phyloP scores from a whole-genome alignment of 2,113 vertebrate genomes.

The Heliornis fulica region DNA sequence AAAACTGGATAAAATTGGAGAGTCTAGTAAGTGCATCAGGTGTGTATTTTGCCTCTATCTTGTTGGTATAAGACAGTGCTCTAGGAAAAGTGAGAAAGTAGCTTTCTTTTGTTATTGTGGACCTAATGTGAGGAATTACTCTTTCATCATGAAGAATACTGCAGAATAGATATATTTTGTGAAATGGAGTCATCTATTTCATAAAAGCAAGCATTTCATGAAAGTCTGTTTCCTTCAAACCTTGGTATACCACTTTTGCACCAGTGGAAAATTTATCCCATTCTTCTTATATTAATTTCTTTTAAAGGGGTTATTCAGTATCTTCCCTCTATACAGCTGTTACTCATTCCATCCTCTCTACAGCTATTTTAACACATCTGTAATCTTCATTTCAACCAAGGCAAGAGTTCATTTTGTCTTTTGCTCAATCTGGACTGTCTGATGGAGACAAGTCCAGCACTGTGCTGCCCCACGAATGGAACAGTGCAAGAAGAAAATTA shows the following conservation, averaged over 20 bases:
- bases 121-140: background rate
- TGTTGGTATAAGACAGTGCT: background rate
- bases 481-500: background rate
- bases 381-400: background rate
- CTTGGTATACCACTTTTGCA: background rate
- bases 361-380: background rate
- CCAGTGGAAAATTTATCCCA: background rate
- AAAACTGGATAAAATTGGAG: background rate
- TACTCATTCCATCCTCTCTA: background rate
- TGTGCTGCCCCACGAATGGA: fast-evolving
- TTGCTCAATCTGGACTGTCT: background rate
- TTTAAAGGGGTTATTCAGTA: background rate
- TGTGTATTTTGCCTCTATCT: background rate
- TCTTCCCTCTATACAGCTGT: background rate
- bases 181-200: background rate
- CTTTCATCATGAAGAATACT: background rate
- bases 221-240: background rate
- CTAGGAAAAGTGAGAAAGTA: background rate
- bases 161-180: background rate
- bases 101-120: background rate
- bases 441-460: background rate
- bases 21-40: background rate
- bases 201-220: background rate
- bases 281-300: background rate
- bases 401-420: background rate